Conservation (phyloP, 1,140 invertebrate genomes). For the Bombyx mandarina region DNA sequence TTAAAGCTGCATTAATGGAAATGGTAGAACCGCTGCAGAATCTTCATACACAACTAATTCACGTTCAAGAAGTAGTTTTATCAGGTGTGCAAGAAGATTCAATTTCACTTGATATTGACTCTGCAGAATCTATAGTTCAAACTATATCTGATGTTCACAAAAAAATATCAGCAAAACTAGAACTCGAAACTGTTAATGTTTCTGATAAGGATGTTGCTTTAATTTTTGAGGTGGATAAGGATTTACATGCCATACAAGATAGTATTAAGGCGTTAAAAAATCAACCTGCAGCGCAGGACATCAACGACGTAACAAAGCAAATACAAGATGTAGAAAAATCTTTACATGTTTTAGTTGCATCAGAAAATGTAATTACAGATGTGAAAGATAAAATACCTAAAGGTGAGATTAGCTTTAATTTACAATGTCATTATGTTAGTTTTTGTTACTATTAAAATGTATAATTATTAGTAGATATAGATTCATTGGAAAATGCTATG, state of each 20-base stretch:
- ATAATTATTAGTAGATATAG: slow-evolving; percentile 27
- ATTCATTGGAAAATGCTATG: slow-evolving; percentile 20
- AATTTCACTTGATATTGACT: slow-evolving; percentile 30
- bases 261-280: slow-evolving; percentile 24
- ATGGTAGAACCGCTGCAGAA: slow-evolving; percentile 30
- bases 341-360: slow-evolving; percentile 18
- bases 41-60: slow-evolving; percentile 28
- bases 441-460: neutral
- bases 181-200: slow-evolving; percentile 16
- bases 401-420: slow-evolving; percentile 18
- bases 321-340: slow-evolving; percentile 31
- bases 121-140: slow-evolving; percentile 32
- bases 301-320: slow-evolving; percentile 23
- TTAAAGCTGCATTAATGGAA: slow-evolving; percentile 28
- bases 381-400: slow-evolving; percentile 17
- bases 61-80: slow-evolving; percentile 29
- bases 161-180: slow-evolving; percentile 22
- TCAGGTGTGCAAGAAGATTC: slow-evolving; percentile 26
- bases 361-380: slow-evolving; percentile 9
- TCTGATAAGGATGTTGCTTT: slow-evolving; percentile 27
- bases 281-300: slow-evolving; percentile 10
- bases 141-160: slow-evolving; percentile 30
- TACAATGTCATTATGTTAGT: slow-evolving; percentile 4
- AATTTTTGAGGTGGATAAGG: slow-evolving; percentile 33
- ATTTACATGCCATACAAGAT: slow-evolving; percentile 34